Percentiles rank a stretch among this genome's conserved stretches.
Conservation (phyloP, 2,888 invertebrate species). For the Microctonus brassicae region DNA sequence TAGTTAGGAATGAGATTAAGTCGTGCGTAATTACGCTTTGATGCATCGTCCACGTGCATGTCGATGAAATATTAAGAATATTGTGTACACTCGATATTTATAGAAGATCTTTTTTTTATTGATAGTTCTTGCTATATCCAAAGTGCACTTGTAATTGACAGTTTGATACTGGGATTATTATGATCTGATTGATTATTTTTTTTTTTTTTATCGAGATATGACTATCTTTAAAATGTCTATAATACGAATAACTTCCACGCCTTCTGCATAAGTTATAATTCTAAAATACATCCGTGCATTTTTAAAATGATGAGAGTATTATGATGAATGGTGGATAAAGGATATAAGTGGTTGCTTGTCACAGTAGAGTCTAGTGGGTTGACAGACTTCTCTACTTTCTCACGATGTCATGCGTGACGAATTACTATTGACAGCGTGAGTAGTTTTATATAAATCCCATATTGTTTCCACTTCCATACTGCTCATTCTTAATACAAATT, state of each 20-base stretch:
- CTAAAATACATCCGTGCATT: neutral
- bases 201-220: neutral
- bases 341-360: neutral
- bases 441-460: neutral
- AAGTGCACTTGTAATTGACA: neutral
- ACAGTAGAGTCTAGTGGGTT: neutral
- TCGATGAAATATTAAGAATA: neutral
- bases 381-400: conserved; percentile 52
- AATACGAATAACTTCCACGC: neutral
- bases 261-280: neutral
- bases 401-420: conserved; percentile 61
- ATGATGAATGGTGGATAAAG: neutral
- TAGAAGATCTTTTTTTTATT: neutral
- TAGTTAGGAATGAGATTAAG: conserved; percentile 1
- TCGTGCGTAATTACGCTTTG: neutral
- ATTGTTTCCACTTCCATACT: neutral
- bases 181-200: neutral
- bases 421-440: conserved; percentile 44
- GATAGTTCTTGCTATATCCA: neutral
- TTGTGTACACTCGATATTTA: too few relatives aligned
- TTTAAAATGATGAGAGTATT: neutral
- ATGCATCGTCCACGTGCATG: neutral
- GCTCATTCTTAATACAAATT: neutral
- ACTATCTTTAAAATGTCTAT: neutral
- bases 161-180: neutral